Evolutionary conservation across 2,797 vertebrate species (phyloP), one percentile per base, ranked within the genome.

Genomic region (Halcyon badia): DNA sequence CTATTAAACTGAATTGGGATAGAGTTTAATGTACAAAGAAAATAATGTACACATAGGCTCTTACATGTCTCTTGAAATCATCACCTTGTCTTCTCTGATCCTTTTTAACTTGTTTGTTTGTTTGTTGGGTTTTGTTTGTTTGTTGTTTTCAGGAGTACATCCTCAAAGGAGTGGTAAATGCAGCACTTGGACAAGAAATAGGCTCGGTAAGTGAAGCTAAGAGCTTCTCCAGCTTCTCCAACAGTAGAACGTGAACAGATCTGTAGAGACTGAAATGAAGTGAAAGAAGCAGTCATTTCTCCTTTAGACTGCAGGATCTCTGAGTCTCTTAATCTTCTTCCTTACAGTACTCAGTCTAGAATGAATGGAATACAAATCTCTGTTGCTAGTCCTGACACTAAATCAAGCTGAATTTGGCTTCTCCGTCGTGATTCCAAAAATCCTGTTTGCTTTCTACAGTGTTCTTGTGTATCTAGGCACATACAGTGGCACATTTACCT

Each of bases 121-220:
- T 82, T 80, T 94, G 49, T 48, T 48, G 24, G 48, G 25, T 26
- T 49, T 25, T 49, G 14, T 51, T 51, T 48, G 11, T 48, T 22
- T 46, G 44, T 17, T 28, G 26, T 14, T 83, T 95, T 24, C 82
- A 99, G 99, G 99, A 99, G 87, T 99, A 99, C 69, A 99, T 99
- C 87, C 99, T 99, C 91, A 99, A 99, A 96, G 99, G 99, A 83
- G 99, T 99, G 57, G 99, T 99, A 68, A 99, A 99, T 93, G 99
- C 99, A 46, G 99, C 99, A 12, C 95, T 99, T 56, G 99, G 99
- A 91, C 99, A 99, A 97, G 99, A 99, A 97, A 98, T 99, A 76
- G 99, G 99, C 96, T 99, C 99, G 11, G 99, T 99, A 96, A 99
- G 99, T 99, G 91, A 85, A 94, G 72, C 33, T 54, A 13, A 13